phyloP scores from a whole-genome alignment of 2,888 invertebrate genomes.

The Cyclophora punctaria region DNA sequence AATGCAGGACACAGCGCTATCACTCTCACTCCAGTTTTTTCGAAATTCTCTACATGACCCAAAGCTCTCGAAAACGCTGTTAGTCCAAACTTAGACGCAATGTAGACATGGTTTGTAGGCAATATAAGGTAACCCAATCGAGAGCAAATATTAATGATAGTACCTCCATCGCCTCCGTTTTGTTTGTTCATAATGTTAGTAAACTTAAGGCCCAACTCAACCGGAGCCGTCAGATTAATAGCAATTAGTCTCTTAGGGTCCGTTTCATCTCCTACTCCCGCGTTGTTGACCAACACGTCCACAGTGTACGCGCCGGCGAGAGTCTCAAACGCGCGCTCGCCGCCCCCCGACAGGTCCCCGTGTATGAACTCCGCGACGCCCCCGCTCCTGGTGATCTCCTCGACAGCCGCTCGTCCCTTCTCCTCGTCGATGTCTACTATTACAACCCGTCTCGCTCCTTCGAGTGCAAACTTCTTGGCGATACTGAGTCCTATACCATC shows the following conservation, averaged over 20 bases:
- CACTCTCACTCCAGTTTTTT: constrained; percentile 67
- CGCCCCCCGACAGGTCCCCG: too few relatives aligned
- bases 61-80: constrained; percentile 67
- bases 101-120: constrained; percentile 73
- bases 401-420: too few relatives aligned
- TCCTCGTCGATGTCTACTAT: too few relatives aligned
- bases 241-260: neutral
- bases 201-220: constrained; percentile 56
- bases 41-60: constrained; percentile 54
- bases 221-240: constrained; percentile 6
- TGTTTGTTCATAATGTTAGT: neutral
- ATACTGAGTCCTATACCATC: neutral
- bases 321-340: too few relatives aligned
- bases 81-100: constrained; percentile 76
- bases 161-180: constrained; percentile 58
- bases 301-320: too few relatives aligned
- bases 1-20: constrained; percentile 61
- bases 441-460: too few relatives aligned
- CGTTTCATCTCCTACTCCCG: too few relatives aligned
- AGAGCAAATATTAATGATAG: constrained; percentile 77
- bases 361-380: too few relatives aligned
- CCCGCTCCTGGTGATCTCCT: too few relatives aligned
- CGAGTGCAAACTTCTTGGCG: too few relatives aligned
- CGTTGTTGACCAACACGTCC: too few relatives aligned
- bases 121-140: constrained; percentile 71